phyloP scores from a whole-genome alignment of 1,140 invertebrate species.

The Drosophila persimilis region DNA sequence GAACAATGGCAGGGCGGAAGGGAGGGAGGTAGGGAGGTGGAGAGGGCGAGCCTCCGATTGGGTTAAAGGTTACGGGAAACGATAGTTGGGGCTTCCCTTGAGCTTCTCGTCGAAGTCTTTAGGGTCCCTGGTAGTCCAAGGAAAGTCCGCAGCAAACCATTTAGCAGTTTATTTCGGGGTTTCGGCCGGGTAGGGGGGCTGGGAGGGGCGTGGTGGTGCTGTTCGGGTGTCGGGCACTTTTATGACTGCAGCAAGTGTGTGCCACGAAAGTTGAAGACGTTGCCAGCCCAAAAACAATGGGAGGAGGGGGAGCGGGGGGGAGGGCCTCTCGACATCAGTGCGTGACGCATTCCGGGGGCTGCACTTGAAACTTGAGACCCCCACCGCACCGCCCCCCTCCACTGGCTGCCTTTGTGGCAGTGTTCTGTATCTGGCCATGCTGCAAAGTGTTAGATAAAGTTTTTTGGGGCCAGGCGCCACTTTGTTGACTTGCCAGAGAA shows the following conservation, averaged over 20 bases:
- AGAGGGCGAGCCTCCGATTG: too few relatives aligned
- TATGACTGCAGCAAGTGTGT: constrained; percentile 76
- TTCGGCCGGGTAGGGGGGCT: constrained; percentile 23
- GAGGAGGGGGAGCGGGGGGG: neutral
- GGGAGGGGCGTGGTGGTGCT: constrained; percentile 2
- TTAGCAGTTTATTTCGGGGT: constrained; percentile 74
- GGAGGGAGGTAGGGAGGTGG: accelerated
- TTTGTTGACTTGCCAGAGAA: constrained; percentile 70
- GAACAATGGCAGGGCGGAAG: constrained; percentile 28
- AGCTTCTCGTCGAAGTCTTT: constrained; percentile 70
- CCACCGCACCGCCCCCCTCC: neutral
- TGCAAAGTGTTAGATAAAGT: constrained; percentile 73
- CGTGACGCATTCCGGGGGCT: constrained; percentile 69
- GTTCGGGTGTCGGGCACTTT: constrained; percentile 33
- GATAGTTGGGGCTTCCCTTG: constrained; percentile 17
- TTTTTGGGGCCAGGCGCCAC: constrained; percentile 50
- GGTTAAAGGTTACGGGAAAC: neutral
- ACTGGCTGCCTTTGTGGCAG: constrained; percentile 3
- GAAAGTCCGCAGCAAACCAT: constrained; percentile 62
- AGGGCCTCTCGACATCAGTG: constrained; percentile 54
- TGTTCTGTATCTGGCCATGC: constrained; percentile 53
- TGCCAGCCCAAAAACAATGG: constrained; percentile 53
- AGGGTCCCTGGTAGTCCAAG: constrained; percentile 35
- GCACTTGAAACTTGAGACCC: constrained; percentile 67
- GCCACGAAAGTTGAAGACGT: constrained; percentile 56